Evolutionary conservation across 2,113 vertebrate genomes (phyloP), one percentile per base, ranked within the genome.

Genomic region (Oophaga pumilio): DNA sequence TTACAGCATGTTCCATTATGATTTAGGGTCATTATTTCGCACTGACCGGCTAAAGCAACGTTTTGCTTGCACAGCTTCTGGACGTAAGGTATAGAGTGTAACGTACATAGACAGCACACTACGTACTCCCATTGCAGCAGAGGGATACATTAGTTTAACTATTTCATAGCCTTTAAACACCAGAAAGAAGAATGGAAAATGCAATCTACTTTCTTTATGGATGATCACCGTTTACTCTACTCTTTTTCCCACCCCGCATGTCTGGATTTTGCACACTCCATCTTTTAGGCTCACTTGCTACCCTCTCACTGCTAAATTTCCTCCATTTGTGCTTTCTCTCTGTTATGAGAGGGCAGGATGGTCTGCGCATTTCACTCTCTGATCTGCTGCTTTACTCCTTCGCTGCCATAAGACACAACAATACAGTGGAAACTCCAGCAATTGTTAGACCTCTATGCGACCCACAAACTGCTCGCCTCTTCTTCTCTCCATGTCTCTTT

Each of bases 311-410:
- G 69, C 90, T 90, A 50, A 89, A 64, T 89, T 84, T 69, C 78
- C 60, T 84, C 86, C 82, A 89, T 71, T 89, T 86, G 50, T 83
- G 33, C 62, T 73, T 89, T 89, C 89, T 80, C 53, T 84, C 89
- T 89, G 91, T 89, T 90, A 90, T 52, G 76, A 84, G 64, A 84
- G 26, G 74, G 62, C 66, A 81, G 71, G 57, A 81, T 82, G 66
- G 78, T 82, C 86, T 74, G 78, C 66, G 33, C 86, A 87, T 82
- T 82, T 82, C 66, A 60, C 86, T 87, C 86, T 82, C 26, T 28
- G 49, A 79, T 64, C n/a, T 20, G 56, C 74, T 64, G 52, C 13
- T 73, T 53, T 43, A 73, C 57, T 57, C 79, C 82, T 59, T 82
- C 43, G 43, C 24, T 87, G 85, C 86, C 73, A 85, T 8, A 24